Conservation (phyloP, 1,140 invertebrate species). For the Drosophila melanogaster region Release_6_plus_ISO1_MT NT_033779.5:20333001-20333500, state of each 20-base stretch:
- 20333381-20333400: constrained; percentile 51
- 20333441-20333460: constrained; percentile 12
- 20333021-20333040: not conserved
- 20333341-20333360: constrained; percentile 83
- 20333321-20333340: constrained; percentile 73
- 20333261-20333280: constrained; percentile 22
- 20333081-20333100: constrained; percentile 72
- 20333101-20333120: constrained; percentile 40
- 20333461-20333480: constrained; percentile 13
- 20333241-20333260: constrained; percentile 76
- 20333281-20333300: constrained; percentile 69
- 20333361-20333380: constrained; percentile 81
- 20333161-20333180: constrained; percentile 55
- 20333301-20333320: constrained; percentile 27
- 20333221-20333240: constrained; percentile 66
- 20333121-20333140: constrained; percentile 30
- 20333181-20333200: constrained; percentile 66
- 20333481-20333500: constrained; percentile 2
- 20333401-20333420: constrained; percentile 9
- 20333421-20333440: constrained; percentile 26
- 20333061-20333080: constrained; percentile 44
- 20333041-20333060: constrained; percentile 25
- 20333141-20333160: constrained; percentile 16
- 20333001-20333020: no score
- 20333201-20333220: not conserved